Base-by-base conservation (phyloP, 2,797 vertebrate species). In the Sebastes paucispinis region DNA sequence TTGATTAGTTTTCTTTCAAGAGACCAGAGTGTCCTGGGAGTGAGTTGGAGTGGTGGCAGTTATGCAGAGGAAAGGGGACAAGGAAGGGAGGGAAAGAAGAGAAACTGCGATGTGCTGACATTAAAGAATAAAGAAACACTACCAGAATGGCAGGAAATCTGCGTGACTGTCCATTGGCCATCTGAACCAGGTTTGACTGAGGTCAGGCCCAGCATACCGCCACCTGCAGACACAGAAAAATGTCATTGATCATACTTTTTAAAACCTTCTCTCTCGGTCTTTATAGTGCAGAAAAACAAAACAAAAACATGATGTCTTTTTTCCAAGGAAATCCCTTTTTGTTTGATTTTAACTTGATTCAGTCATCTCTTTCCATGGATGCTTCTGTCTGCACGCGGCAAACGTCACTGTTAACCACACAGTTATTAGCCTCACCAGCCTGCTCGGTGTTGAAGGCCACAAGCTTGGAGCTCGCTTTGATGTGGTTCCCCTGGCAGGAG, bases 121-220 rank as follows among this genome's bases (percentile, higher is more conserved):
- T 1, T 47, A 8, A 67, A 64, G 5, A 6, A 50, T 14, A 24
- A 29, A 68, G 27, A 29, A 22, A 79, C 86, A 90, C 87, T 92
- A 99, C 98, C 98, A 86, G 97, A 96, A 89, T 99, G 98, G 82
- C 98, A 99, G 77, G 96, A 94, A 65, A 99, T 93, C 70, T 97
- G 94, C 7, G 92, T 92, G 82, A 98, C 88, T 0, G 84, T 91
- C 94, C 93, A 96, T 77, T 96, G 96, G 75, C 92, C 95, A 59
- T 96, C 95, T 31, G 94, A 82, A 24, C 90, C 91, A 0, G 94
- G 87, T 69, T 95, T 95, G 88, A 98, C 82, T 11, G 95, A 94
- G 58, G 95, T 88, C 8, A 98, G 79, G 43, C 97, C 98, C 87
- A 99, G 87, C 66, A 97, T 94, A 12, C 95, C 94, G 65, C 95